phyloP scores from a whole-genome alignment of 2,113 vertebrate genomes.

The Proteles cristata region DNA sequence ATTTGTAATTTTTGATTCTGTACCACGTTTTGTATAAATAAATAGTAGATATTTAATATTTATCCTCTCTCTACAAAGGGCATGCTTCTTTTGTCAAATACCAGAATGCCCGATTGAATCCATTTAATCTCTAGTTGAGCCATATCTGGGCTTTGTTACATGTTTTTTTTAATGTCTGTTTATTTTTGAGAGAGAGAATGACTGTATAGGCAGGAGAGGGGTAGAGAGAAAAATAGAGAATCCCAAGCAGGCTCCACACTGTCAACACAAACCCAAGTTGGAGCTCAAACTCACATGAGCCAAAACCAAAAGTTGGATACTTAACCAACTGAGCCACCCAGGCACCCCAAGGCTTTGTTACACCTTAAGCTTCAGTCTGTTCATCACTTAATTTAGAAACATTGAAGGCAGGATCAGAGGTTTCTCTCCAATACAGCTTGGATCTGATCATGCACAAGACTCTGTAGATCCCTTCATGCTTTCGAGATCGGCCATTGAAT shows the following conservation, averaged over 20 bases:
- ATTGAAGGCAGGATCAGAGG: not conserved
- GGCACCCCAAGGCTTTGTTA: not conserved
- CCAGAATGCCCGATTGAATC: not conserved
- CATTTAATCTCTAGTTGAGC: not conserved
- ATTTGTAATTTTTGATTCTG: not conserved
- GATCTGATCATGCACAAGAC: not conserved
- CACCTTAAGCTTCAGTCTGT: not conserved
- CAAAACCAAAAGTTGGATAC: no score
- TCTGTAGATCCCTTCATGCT: not conserved
- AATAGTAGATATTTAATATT: not conserved
- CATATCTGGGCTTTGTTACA: not conserved
- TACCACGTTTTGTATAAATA: not conserved
- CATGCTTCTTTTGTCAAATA: not conserved
- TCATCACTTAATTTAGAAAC: not conserved
- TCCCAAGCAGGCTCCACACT: no score
- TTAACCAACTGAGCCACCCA: no score
- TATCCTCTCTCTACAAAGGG: not conserved
- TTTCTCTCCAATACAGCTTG: not conserved
- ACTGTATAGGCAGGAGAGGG: no score
- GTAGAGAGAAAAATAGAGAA: no score
- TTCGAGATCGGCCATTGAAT: not conserved
- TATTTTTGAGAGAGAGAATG: no score
- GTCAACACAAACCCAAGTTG: no score
- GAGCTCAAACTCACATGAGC: no score
- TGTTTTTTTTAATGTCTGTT: not conserved